These are phyloP conservation scores for Falcunculus frontatus DNA, from an alignment of 2,113 vertebrate species.

Conservation along the genomic window DNA sequence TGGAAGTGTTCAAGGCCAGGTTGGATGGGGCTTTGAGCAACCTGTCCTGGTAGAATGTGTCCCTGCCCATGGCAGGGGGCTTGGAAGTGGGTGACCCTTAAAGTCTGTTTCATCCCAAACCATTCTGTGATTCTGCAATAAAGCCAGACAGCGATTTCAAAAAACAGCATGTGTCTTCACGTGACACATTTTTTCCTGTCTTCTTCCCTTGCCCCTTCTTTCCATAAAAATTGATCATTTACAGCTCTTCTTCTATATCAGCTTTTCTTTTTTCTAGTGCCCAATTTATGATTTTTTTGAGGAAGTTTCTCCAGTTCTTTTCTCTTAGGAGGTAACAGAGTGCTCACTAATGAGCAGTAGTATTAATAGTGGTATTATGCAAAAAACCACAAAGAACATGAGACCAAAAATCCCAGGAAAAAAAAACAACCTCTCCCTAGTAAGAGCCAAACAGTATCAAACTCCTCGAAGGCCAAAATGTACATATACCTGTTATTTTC, in stretches of 20 bases:
- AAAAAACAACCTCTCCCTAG: rapidly evolving
- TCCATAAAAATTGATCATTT: background rate
- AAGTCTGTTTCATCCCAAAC: background rate
- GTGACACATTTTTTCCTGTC: background rate
- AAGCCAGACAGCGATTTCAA: background rate
- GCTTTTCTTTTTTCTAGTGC: background rate
- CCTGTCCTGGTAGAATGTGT: background rate
- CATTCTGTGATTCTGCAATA: background rate
- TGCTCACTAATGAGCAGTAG: background rate
- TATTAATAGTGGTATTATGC: background rate
- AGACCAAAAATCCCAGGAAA: background rate
- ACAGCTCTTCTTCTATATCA: background rate
- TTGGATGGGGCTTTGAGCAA: background rate
- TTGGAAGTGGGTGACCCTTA: background rate
- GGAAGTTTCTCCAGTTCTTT: background rate
- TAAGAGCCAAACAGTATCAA: background rate
- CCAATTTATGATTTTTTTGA: background rate
- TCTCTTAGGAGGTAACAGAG: background rate
- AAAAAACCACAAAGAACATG: background rate
- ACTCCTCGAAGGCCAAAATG: background rate
- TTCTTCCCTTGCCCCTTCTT: background rate
- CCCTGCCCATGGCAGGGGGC: background rate
- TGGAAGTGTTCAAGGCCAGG: background rate
- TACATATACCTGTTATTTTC: background rate
- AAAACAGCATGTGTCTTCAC: background rate